Base-by-base conservation (phyloP, 2,888 invertebrate species). In the Ametastegia equiseti region DNA sequence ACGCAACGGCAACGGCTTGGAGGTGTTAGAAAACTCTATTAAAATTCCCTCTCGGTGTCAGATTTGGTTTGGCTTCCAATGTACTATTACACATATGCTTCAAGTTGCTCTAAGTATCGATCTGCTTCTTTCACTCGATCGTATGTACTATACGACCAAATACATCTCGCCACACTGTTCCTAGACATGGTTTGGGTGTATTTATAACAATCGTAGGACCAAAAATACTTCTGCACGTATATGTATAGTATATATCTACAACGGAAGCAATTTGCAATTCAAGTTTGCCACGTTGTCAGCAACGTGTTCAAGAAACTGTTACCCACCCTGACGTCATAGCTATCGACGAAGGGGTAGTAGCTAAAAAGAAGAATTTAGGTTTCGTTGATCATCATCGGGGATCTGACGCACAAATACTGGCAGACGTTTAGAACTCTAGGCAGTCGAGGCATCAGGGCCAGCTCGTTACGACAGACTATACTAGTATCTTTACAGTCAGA, bases 351-450 rank as follows among this genome's bases (percentile, higher is more conserved):
- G n/a, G 30, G 63, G 33, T 63, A 30, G n/a, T 33, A 5, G 15
- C n/a, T n/a, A n/a, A n/a, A n/a, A n/a, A n/a, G n/a, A 63, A 67
- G 33, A 67, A 67, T n/a, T n/a, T 67, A 39, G 65, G 11, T 39
- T 15, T 6, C 39, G 65, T 67, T 67, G 71, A 47, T 47, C 71
- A 47, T 47, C 27, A n/a, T n/a, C n/a, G n/a, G n/a, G 27, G 30
- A 47, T 71, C 19, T 71, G 71, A 71, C 71, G 30, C 47, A 71
- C n/a, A 71, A 27, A 57, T 30, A 27, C 47, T 71, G 47, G 27
- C 71, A 71, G 71, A 45, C 45, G 71, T 30, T 45, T 42, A 11
- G 71, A n/a, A n/a, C n/a, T n/a, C n/a, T n/a, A n/a, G n/a, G n/a
- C n/a, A n/a, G n/a, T n/a, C 65, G 19, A 15, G 9, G 11, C 39